phyloP scores from a whole-genome alignment of 2,113 vertebrate species.

The Cisticola juncidis region DNA sequence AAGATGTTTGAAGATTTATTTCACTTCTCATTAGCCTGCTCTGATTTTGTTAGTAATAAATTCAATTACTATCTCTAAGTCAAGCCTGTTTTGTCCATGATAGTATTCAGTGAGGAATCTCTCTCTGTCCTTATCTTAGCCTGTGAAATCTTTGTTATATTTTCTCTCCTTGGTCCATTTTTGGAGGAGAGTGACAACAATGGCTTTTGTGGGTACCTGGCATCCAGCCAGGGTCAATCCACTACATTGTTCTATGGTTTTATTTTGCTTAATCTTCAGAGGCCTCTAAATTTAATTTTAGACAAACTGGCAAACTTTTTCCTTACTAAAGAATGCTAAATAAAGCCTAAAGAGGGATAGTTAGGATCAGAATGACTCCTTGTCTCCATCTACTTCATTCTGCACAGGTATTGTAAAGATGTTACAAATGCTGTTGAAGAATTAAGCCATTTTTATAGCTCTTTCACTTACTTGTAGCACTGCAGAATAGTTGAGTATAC shows the following conservation, averaged over 20 bases:
- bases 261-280: slow-evolving; percentile 22
- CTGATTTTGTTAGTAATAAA: not conserved
- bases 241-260: not conserved
- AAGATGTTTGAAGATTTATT: not conserved
- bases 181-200: not conserved
- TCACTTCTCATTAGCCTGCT: not conserved
- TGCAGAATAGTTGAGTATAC: not conserved
- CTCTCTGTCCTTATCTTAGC: not conserved
- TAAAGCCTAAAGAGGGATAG: not conserved
- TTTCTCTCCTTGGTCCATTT: not conserved
- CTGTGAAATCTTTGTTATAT: not conserved
- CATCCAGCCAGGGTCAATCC: not conserved
- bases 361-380: not conserved
- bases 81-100: not conserved
- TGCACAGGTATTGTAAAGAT: not conserved
- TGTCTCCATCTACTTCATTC: slow-evolving; percentile 10
- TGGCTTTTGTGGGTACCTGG: not conserved
- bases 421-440: not conserved
- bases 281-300: slow-evolving; percentile 6
- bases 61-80: not conserved
- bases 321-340: slow-evolving; percentile 2
- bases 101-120: not conserved
- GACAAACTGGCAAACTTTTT: not conserved
- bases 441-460: not conserved
- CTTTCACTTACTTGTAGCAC: not conserved